Conservation (phyloP, 2,797 vertebrate species). For the Cryptoprocta ferox region DNA sequence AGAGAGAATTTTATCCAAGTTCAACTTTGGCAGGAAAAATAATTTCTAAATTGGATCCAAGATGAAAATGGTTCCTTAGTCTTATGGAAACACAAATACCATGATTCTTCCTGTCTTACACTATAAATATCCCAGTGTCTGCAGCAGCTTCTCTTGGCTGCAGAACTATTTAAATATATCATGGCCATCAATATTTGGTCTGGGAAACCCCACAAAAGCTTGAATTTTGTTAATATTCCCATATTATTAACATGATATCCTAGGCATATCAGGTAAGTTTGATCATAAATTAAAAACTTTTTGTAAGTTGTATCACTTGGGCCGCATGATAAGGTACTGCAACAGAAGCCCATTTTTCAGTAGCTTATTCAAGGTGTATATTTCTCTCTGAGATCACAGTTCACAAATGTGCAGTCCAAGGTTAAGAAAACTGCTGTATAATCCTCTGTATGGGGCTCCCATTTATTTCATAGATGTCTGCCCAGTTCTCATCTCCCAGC, state of each 20-base stretch:
- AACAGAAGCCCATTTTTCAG: neutral
- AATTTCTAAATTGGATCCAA: slow-evolving; percentile 66
- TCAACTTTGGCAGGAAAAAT: slow-evolving; percentile 65
- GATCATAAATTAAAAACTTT: slow-evolving; percentile 40
- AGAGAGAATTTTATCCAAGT: slow-evolving; percentile 68
- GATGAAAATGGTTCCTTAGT: slow-evolving; percentile 62
- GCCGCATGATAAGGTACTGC: neutral
- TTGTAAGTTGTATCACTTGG: slow-evolving; percentile 8
- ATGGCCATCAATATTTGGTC: slow-evolving; percentile 16
- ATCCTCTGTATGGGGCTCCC: neutral
- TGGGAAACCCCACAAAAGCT: neutral
- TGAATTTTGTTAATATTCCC: slow-evolving; percentile 49
- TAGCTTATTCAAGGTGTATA: neutral
- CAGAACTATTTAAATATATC: slow-evolving; percentile 56
- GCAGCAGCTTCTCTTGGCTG: slow-evolving; percentile 65
- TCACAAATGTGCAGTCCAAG: slow-evolving; percentile 7
- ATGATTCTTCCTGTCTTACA: slow-evolving; percentile 66
- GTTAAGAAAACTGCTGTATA: neutral
- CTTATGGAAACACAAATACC: slow-evolving; percentile 74
- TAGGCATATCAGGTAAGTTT: slow-evolving; percentile 9
- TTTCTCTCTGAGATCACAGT: slow-evolving; percentile 1
- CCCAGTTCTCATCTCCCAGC: neutral
- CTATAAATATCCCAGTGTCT: slow-evolving; percentile 72
- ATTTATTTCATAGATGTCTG: neutral
- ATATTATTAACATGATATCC: slow-evolving; percentile 42